These are phyloP conservation scores for Characodon lateralis DNA, from an alignment of 2,797 vertebrate species.

Conservation along the genomic window DNA sequence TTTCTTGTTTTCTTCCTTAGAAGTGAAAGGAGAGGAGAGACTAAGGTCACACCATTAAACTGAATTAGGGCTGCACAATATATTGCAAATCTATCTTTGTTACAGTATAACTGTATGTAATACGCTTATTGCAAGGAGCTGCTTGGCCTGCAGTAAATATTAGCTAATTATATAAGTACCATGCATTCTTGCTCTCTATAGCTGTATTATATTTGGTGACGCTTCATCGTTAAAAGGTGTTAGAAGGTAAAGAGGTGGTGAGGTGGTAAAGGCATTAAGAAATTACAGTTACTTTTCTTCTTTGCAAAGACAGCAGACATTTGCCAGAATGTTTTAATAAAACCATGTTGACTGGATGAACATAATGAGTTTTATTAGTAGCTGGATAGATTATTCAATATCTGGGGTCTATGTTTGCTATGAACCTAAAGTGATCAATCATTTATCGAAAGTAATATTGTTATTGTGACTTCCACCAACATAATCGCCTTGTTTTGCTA, in stretches of 20 bases:
- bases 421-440: neutral
- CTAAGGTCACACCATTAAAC: neutral
- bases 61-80: neutral
- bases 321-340: neutral
- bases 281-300: too few species aligned
- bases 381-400: neutral
- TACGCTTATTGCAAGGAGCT: neutral
- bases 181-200: neutral
- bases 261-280: too few species aligned
- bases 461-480: too few species aligned
- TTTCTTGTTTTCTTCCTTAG: neutral
- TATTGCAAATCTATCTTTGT: neutral
- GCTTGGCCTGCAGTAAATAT: neutral
- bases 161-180: neutral
- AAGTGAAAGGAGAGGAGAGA: neutral
- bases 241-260: neutral
- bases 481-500: too few species aligned
- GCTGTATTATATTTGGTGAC: neutral
- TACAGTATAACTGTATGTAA: neutral
- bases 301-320: neutral
- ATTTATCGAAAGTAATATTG: too few species aligned
- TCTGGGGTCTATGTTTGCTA: neutral
- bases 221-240: neutral
- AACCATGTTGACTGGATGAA: neutral
- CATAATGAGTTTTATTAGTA: neutral